Base-by-base conservation (phyloP, 1,140 invertebrate species). In the Ceratina calcarata region DNA sequence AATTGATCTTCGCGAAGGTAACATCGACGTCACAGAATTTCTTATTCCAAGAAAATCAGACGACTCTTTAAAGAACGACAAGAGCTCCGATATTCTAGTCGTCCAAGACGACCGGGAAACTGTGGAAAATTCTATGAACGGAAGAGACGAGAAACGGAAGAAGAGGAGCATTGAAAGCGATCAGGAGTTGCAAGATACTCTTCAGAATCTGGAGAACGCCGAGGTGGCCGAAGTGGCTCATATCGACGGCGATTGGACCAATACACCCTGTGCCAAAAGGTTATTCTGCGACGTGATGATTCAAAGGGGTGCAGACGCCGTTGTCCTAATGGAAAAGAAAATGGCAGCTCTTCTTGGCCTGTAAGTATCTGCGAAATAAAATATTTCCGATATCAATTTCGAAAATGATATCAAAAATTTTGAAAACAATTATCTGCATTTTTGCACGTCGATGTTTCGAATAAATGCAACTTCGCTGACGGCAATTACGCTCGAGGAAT, bases 231-330 rank as follows among this genome's bases (percentile, higher is more conserved):
- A 90, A 12, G 87, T 92, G 7, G 88, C 88, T 0, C 90, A 90
- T 72, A 81, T 93, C 80, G 68, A 87, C 85, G 94, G 94, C 0
- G 94, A 96, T 82, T 96, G 96, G 96, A 94, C 94, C 13, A 94
- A 95, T 83, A 96, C 95, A 0, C 95, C 95, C 7, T 97, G 96
- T 88, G 95, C 96, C 0, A 96, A 97, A 88, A 94, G 93, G 78
- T 94, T 96, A 78, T 96, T 97, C 91, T 97, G 96, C 86, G 95
- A 96, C 82, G 94, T 95, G 15, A 95, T 97, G 94, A 90, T 95
- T 0, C 91, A 94, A 32, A 95, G 96, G 82, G 91, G 94, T 32
- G 91, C 94, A 0, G 95, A 96, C 77, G 95, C 95, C 7, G 90
- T 95, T 32, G 93, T 94, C 16, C 91, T 95, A 2, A 96, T 96